Evolutionary conservation across 2,888 invertebrate species (phyloP).

Genomic region (Malthinus seriepunctatus): DNA sequence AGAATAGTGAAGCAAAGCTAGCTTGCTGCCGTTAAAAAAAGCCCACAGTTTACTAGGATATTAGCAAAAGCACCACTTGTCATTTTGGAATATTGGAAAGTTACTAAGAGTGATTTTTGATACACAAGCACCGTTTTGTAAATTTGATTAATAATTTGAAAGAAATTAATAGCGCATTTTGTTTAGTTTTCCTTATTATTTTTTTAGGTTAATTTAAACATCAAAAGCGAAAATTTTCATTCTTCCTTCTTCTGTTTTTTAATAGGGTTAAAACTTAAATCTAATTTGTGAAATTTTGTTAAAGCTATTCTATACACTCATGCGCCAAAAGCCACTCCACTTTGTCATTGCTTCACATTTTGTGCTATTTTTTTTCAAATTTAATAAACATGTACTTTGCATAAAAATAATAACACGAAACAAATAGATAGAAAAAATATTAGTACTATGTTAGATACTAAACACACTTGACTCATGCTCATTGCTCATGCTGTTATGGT

Average conservation of each 20-base stretch:
- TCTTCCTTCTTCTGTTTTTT: slow-evolving; percentile 19
- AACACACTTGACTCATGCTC: slow-evolving; percentile 16
- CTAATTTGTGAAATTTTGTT: neutral
- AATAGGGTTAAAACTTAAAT: neutral
- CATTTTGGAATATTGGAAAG: neutral
- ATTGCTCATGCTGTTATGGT: slow-evolving; percentile 28
- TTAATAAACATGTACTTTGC: neutral
- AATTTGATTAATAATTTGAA: slow-evolving; percentile 4
- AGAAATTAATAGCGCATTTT: neutral
- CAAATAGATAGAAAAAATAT: neutral
- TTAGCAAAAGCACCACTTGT: slow-evolving; percentile 13
- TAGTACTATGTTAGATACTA: slow-evolving; percentile 5
- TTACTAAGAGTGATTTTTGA: neutral
- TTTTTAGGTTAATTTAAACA: slow-evolving; percentile 10
- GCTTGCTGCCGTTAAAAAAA: slow-evolving; percentile 32
- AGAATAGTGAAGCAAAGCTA: slow-evolving; percentile 40
- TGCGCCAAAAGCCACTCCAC: slow-evolving; percentile 21
- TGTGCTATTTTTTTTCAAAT: neutral
- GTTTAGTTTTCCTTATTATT: neutral
- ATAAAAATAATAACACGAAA: neutral
- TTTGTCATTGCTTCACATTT: neutral
- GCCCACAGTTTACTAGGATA: slow-evolving; percentile 24
- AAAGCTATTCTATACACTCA: slow-evolving; percentile 20
- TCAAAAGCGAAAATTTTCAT: slow-evolving; percentile 16
- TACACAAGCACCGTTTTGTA: slow-evolving; percentile 6